These are phyloP conservation scores for Eristalis tenax DNA, from an alignment of 2,888 invertebrate species.

Conservation along the genomic window DNA sequence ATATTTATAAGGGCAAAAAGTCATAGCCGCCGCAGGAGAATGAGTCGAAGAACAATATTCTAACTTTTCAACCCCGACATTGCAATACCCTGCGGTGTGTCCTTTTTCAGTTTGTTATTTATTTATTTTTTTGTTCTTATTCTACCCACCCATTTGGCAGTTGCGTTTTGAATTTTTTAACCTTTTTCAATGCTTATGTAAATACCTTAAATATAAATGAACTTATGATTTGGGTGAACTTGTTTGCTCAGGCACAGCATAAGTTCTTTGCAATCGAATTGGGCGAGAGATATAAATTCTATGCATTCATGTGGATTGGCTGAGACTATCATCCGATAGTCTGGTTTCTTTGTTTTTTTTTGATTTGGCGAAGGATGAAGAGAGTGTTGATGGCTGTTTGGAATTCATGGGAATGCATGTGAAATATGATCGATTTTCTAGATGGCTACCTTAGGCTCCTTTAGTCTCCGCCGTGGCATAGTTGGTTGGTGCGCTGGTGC, in stretches of 20 bases:
- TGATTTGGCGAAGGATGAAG: not conserved
- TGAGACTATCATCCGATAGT: too few relatives aligned
- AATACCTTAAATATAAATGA: constrained; percentile 66
- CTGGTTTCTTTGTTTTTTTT: not conserved
- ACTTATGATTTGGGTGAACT: constrained; percentile 64
- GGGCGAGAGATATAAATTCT: constrained; percentile 31
- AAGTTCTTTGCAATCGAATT: constrained; percentile 39
- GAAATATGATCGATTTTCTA: too few relatives aligned
- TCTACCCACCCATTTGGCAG: not conserved
- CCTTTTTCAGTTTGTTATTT: constrained; percentile 62
- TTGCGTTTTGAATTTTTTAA: constrained; percentile 70
- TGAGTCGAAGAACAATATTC: constrained; percentile 23
- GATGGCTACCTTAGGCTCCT: too few relatives aligned
- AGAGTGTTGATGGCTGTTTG: constrained; percentile 15
- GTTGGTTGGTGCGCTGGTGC: too few relatives aligned
- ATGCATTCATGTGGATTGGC: constrained; percentile 23
- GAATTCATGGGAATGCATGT: constrained; percentile 10
- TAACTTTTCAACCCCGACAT: constrained; percentile 46
- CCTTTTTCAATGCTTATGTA: constrained; percentile 70
- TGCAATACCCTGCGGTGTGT: constrained; percentile 48
- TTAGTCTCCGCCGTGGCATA: too few relatives aligned
- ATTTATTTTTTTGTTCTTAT: constrained; percentile 47
- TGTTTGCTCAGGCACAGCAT: constrained; percentile 49
- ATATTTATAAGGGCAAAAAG: constrained; percentile 69
- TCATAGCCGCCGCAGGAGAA: constrained; percentile 63